Conservation (phyloP, 1,140 invertebrate species). For the Polypedilum vanderplanki region DNA sequence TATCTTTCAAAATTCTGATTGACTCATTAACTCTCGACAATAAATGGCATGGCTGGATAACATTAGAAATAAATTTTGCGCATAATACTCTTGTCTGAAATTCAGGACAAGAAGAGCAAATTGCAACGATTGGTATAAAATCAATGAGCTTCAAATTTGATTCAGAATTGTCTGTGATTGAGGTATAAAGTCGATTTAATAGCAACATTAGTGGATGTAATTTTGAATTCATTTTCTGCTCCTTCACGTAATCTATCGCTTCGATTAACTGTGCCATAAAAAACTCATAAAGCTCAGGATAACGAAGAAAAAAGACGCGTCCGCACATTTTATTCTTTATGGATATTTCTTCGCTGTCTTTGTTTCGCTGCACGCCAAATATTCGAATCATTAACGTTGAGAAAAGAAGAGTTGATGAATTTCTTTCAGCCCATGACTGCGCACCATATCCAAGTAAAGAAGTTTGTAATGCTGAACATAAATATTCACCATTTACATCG, state of each 20-base stretch:
- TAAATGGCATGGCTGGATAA: constrained; percentile 45
- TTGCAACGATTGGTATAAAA: constrained; percentile 44
- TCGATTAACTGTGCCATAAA: constrained; percentile 51
- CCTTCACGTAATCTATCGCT: constrained; percentile 30
- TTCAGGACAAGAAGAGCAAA: constrained; percentile 51
- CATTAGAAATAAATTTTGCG: constrained; percentile 56
- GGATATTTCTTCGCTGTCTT: constrained; percentile 62
- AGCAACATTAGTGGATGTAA: constrained; percentile 75
- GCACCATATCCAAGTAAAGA: constrained; percentile 70
- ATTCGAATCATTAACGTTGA: constrained; percentile 77
- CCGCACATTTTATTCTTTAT: constrained; percentile 71
- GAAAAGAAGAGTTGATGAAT: constrained; percentile 79
- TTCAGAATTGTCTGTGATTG: constrained; percentile 56
- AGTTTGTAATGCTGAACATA: constrained; percentile 62
- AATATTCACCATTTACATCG: constrained; percentile 63
- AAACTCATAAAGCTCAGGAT: constrained; percentile 71
- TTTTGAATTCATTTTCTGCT: constrained; percentile 43
- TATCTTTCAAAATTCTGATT: background rate
- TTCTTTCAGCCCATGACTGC: constrained; percentile 72
- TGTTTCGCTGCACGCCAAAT: constrained; percentile 78
- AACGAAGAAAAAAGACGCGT: constrained; percentile 76
- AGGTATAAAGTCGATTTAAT: constrained; percentile 70
- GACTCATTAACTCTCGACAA: background rate
- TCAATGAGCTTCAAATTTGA: constrained; percentile 52
- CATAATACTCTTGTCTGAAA: constrained; percentile 59